Percentiles rank a stretch among this genome's conserved stretches.
These are phyloP conservation scores for Hemitrygon akajei DNA, from an alignment of 2,797 vertebrate genomes.

Conservation along the genomic window DNA sequence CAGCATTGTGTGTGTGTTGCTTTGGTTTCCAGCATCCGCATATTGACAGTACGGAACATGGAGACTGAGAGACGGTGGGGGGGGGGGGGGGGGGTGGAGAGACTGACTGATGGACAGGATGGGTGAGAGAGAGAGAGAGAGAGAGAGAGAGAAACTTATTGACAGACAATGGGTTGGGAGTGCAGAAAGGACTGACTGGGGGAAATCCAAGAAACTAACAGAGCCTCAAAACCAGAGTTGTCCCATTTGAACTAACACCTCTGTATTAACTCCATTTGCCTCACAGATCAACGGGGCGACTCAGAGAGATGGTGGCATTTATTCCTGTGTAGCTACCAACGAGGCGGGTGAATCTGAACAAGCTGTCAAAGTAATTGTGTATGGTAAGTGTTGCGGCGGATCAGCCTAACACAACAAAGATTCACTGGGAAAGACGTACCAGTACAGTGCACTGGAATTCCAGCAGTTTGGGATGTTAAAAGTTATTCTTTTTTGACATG, in stretches of 20 bases:
- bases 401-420: background rate
- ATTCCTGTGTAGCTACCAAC: slow-evolving; percentile 47
- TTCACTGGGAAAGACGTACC: background rate
- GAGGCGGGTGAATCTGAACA: slow-evolving; percentile 47
- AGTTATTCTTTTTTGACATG: background rate
- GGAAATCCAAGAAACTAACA: too few relatives aligned
- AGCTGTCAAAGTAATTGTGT: slow-evolving; percentile 40
- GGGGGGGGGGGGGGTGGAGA: too few relatives aligned
- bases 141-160: too few relatives aligned
- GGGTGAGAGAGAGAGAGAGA: too few relatives aligned
- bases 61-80: too few relatives aligned
- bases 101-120: too few relatives aligned
- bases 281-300: slow-evolving; percentile 50
- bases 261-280: background rate
- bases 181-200: too few relatives aligned
- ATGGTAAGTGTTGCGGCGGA: slow-evolving; percentile 42
- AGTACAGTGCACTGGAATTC: too few relatives aligned
- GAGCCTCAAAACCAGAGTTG: background rate
- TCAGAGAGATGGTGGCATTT: slow-evolving; percentile 50
- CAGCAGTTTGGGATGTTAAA: background rate
- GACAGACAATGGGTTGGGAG: too few relatives aligned
- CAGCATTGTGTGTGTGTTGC: too few relatives aligned
- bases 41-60: background rate
- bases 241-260: background rate
- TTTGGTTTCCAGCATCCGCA: too few relatives aligned